Conservation (phyloP, 2,113 vertebrate species). For the Thalassoma bifasciatum region DNA sequence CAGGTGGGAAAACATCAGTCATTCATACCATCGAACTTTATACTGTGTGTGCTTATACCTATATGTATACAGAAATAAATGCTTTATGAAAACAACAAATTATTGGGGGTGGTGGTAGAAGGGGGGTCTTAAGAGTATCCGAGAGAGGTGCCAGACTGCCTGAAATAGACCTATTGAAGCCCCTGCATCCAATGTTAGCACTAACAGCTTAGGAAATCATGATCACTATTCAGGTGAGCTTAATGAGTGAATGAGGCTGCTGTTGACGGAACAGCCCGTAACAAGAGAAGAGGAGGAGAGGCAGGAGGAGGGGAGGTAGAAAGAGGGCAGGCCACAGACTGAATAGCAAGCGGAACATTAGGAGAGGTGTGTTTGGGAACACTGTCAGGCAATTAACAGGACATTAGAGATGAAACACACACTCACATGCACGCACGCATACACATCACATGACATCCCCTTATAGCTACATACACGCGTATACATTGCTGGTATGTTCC, state of each 20-base stretch:
- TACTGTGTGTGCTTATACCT: too few species aligned
- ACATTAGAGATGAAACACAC: conserved; percentile 73
- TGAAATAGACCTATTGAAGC: too few species aligned
- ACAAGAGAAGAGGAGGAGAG: conserved; percentile 64
- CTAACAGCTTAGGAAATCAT: conserved; percentile 58
- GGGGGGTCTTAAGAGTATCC: too few species aligned
- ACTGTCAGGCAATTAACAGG: conserved; percentile 93
- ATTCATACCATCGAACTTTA: too few species aligned
- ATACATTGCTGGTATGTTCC: not conserved
- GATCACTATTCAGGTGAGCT: conserved; percentile 84
- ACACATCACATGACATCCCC: conserved; percentile 12
- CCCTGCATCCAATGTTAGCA: conserved; percentile 50
- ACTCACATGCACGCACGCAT: conserved; percentile 45
- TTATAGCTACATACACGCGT: conserved; percentile 20
- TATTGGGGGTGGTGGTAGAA: too few species aligned
- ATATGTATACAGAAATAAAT: too few species aligned
- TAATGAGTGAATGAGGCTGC: conserved; percentile 88
- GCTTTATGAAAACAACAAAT: too few species aligned
- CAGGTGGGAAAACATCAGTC: too few species aligned
- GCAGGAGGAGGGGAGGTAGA: conserved; percentile 23
- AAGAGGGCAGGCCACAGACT: conserved; percentile 83
- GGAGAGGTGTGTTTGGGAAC: conserved; percentile 95
- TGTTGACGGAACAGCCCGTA: conserved; percentile 88
- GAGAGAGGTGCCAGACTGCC: too few species aligned
- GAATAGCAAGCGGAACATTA: conserved; percentile 99